phyloP scores from a whole-genome alignment of 1,140 invertebrate genomes.

The Prorops nasuta region DNA sequence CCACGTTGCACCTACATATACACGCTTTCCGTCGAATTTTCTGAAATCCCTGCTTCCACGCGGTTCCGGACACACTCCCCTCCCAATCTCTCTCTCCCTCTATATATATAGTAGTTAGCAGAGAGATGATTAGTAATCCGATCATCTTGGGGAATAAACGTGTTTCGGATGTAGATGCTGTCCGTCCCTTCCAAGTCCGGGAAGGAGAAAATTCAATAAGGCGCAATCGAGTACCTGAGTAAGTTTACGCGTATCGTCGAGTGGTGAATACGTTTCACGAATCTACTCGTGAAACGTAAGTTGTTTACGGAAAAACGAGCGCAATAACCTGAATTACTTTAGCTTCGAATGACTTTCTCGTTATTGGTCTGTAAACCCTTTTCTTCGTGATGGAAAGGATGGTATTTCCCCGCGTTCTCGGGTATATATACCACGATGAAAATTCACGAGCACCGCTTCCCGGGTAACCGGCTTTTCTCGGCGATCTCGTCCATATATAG shows the following conservation, averaged over 20 bases:
- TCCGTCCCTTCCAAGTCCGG: too few relatives aligned
- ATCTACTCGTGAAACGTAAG: constrained; percentile 5
- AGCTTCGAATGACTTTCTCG: neutral
- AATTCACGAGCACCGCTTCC: neutral
- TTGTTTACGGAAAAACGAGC: neutral
- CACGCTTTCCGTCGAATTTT: too few relatives aligned
- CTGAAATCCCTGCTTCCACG: too few relatives aligned
- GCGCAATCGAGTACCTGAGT: too few relatives aligned
- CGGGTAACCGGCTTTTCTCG: neutral
- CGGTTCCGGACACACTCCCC: too few relatives aligned
- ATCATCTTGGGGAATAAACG: too few relatives aligned
- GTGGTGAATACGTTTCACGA: constrained; percentile 7
- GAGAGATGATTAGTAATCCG: too few relatives aligned
- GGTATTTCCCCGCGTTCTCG: neutral
- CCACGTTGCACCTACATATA: too few relatives aligned
- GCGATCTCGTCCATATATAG: neutral
- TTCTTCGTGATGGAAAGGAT: neutral
- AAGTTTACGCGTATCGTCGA: constrained; percentile 6
- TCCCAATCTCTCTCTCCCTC: too few relatives aligned
- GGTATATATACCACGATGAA: neutral
- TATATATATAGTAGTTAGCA: too few relatives aligned
- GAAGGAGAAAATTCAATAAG: too few relatives aligned
- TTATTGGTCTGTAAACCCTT: neutral
- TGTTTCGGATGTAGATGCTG: too few relatives aligned
- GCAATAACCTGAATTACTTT: neutral